Percentiles rank a stretch among this genome's conserved stretches.
Evolutionary conservation across 2,113 vertebrate species (phyloP).

Genomic region (Uropsilus gracilis): DNA sequence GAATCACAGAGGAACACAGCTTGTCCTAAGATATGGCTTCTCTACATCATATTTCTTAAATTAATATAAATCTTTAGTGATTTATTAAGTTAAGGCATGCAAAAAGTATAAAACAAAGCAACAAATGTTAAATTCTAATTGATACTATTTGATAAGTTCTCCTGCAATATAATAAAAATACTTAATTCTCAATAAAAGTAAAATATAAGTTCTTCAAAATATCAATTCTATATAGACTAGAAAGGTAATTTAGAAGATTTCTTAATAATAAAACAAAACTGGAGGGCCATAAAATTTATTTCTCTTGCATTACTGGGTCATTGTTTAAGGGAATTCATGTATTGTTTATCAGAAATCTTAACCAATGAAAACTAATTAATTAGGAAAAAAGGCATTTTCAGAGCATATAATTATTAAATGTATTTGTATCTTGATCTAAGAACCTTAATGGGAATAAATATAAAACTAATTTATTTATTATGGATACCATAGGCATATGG

Average conservation of each 20-base stretch:
- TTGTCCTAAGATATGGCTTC: conserved; percentile 69
- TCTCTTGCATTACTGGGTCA: background rate
- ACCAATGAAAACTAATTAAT: background rate
- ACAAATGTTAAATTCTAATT: conserved; percentile 56
- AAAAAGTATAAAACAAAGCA: conserved; percentile 46
- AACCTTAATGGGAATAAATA: background rate
- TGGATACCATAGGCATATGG: background rate
- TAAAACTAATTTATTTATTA: background rate
- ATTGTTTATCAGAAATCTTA: background rate
- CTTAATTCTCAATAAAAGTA: conserved; percentile 41
- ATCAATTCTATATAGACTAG: background rate
- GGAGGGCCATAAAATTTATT: background rate
- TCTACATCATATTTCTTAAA: conserved; percentile 53
- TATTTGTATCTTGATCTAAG: background rate
- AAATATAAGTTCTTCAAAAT: background rate
- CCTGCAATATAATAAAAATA: background rate
- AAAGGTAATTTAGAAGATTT: background rate
- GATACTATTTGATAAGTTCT: background rate
- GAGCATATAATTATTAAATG: background rate
- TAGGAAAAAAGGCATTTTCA: background rate
- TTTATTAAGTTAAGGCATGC: conserved; percentile 48
- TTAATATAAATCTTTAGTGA: conserved; percentile 47
- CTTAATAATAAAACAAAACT: background rate
- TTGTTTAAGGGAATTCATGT: background rate
- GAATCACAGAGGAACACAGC: conserved; percentile 73